A percentile compares a stretch with the other conserved stretches of the same genome.
These are phyloP conservation scores for Propithecus deckenii DNA, from an alignment of 2,797 vertebrate genomes.

Conservation along the genomic window DNA sequence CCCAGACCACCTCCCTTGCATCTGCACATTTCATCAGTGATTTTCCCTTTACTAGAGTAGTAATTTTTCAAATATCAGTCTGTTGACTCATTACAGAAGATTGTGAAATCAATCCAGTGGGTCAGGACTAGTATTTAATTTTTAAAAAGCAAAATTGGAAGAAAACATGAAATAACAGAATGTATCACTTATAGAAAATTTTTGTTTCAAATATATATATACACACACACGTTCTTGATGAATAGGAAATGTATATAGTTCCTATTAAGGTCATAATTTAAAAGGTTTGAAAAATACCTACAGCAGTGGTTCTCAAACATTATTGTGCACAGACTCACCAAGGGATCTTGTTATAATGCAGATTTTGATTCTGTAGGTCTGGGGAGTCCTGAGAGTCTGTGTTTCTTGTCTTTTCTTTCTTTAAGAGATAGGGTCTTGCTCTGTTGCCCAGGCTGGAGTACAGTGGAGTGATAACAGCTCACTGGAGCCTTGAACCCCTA, in stretches of 20 bases:
- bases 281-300: background rate
- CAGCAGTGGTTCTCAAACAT: background rate
- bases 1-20: background rate
- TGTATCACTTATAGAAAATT: background rate
- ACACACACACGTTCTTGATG: background rate
- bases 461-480: background rate
- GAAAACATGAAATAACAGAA: conserved; percentile 15
- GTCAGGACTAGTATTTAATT: conserved; percentile 10
- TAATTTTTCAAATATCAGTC: background rate
- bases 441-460: background rate
- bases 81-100: background rate
- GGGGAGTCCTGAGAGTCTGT: background rate
- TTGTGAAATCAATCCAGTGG: background rate
- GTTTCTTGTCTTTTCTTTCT: background rate
- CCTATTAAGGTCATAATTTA: background rate
- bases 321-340: background rate
- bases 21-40: background rate
- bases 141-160: conserved; percentile 16
- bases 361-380: background rate
- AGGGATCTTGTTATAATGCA: background rate
- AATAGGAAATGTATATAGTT: background rate
- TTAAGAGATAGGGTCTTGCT: background rate
- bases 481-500: background rate
- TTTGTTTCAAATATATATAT: background rate
- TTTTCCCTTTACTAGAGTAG: background rate